Evolutionary conservation across 2,888 invertebrate species (phyloP), one percentile per base, ranked within the genome.

Genomic region (Callimorpha dominula): DNA sequence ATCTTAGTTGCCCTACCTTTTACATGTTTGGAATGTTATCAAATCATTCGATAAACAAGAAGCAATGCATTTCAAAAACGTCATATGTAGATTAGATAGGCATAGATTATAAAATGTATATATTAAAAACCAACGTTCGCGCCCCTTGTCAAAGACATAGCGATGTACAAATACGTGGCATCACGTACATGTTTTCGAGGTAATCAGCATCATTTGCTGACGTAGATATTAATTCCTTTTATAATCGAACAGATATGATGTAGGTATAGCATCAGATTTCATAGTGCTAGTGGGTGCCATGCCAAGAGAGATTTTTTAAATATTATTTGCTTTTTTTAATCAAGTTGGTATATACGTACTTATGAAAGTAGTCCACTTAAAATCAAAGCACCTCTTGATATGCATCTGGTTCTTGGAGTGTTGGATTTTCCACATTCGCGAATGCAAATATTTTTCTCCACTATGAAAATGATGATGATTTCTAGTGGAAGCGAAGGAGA

Each of bases 51-150:
- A 60, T 20, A 20, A 60, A 60, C 57, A 60, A 60, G 9, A 8
- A 46, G 9, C 43, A 8, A 31, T 46, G 43, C 43, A 46, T 46
- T 46, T 60, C 11, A 20, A 5, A n/a, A 60, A 60, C 6, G 31
- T 60, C 57, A 31, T 60, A 31, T 60, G 12, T 60, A 60, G 57
- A 60, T 60, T 60, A 60, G 57, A 60, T 60, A 54, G 31, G 31
- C 31, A 46, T 46, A 31, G 31, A 31, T 31, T 31, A 31, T 31
- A 31, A 31, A 31, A 31, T 31, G 1, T 31, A 31, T 31, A 1
- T 31, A 31, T 31, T 31, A 54, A 54, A 11, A 20, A n/a, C 7
- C 11, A 20, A 0, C 9, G n/a, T n/a, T n/a, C n/a, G 9, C 54
- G 31, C 31, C 1, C 31, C 31, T 20, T n/a, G n/a, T 11, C 54